Evolutionary conservation across 2,888 invertebrate species (phyloP).

Genomic region (Operophtera brumata): DNA sequence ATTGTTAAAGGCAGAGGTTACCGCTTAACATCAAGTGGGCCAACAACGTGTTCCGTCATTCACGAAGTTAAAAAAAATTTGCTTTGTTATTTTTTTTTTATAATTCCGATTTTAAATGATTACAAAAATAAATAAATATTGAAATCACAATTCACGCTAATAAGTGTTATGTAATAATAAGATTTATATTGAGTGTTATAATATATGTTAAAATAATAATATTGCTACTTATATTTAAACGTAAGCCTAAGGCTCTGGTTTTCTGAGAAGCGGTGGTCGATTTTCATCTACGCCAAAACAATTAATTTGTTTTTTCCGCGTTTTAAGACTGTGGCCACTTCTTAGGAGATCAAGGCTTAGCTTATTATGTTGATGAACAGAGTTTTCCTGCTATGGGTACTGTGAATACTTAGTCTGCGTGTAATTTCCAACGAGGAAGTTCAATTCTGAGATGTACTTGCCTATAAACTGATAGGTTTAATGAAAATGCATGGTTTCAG

Average conservation of each 20-base stretch:
- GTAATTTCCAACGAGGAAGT: neutral
- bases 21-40: no score
- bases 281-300: no score
- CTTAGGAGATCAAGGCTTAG: no score
- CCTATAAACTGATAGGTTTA: neutral
- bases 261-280: no score
- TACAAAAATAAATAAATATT: conserved; percentile 3
- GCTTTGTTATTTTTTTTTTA: neutral
- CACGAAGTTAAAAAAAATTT: no score
- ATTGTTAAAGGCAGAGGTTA: no score
- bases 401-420: conserved; percentile 1
- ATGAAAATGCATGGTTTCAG: neutral
- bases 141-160: conserved; percentile 15
- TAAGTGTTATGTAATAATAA: conserved; percentile 25
- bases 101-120: no score
- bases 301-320: no score
- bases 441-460: neutral
- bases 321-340: no score
- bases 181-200: conserved; percentile 22
- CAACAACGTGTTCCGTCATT: no score
- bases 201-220: conserved; percentile 18
- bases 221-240: conserved; percentile 20
- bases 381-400: conserved; percentile 41
- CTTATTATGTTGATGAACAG: conserved; percentile 3
- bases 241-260: conserved; percentile 11